Evolutionary conservation across 2,797 vertebrate genomes (phyloP), one percentile per base, ranked within the genome.

Genomic region (Eurystomus glaucurus): DNA sequence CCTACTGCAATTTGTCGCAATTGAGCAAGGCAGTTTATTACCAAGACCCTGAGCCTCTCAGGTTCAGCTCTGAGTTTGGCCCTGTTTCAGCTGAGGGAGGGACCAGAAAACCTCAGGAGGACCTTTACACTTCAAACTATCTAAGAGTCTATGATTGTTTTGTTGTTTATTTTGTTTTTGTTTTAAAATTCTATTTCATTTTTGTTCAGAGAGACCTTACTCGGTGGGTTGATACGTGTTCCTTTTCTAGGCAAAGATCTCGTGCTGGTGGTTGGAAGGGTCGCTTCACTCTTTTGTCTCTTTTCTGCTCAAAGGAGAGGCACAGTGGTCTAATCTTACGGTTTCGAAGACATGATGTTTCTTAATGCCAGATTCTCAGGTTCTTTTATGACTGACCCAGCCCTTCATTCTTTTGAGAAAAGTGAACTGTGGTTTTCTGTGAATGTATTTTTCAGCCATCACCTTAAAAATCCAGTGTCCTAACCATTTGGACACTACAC

Each of bases 131-230:
- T 12, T 35, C 43, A 28, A 41, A n/a, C 65, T 37, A 51, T 70
- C 4, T 70, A 70, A 46, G 9, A 15, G 3, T 31, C 33, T 80
- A n/a, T 0, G 0, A 79, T 23, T 45, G 2, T 7, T 3, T 43
- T 43, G 41, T 43, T 43, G 41, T 43, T 43, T 43, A 43, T 43
- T 43, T 16, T 43, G 57, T 68, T 77, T 78, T 68, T 6, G 1
- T 85, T 85, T 71, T 25, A 28, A 54, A 58, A 35, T 12, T 25
- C 6, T 16, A 48, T 51, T 93, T 46, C 4, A 3, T 48, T 66
- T 74, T 77, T 62, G 0, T 65, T 62, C 4, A 13, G 37, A 29
- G 29, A 61, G 64, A 64, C 11, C 41, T 87, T 55, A 57, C 10
- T 50, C 39, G n/a, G 5, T 37, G 15, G 23, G 5, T 85, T 76